Evolutionary conservation across 2,113 vertebrate species (phyloP).

Genomic region (Chloropsis cyanopogon): DNA sequence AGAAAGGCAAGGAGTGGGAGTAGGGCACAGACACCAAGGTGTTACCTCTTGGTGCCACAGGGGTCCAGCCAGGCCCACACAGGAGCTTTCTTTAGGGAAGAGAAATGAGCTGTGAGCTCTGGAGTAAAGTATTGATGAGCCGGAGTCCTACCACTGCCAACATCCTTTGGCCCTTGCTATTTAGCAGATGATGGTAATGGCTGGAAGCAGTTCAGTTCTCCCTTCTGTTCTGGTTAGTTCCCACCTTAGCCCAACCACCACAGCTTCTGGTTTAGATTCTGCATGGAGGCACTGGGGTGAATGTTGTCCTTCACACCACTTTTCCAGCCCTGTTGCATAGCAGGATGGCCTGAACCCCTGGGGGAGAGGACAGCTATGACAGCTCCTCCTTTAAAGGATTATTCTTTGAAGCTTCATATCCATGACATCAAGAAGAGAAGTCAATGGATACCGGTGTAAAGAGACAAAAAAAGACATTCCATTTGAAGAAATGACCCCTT

Average conservation of each 20-base stretch:
- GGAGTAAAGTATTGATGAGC: not conserved
- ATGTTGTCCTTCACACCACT: not conserved
- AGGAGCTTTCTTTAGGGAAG: not conserved
- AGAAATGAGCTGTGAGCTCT: not conserved
- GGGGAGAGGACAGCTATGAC: constrained; percentile 11
- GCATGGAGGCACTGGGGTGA: not conserved
- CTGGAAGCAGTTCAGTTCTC: not conserved
- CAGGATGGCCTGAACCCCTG: not conserved
- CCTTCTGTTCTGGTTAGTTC: not conserved
- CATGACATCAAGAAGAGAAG: constrained; percentile 37
- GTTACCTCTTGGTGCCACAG: not conserved
- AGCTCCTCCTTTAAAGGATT: constrained; percentile 9
- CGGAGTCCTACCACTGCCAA: not conserved
- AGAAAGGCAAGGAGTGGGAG: not conserved
- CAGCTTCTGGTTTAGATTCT: not conserved
- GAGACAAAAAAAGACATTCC: constrained; percentile 22
- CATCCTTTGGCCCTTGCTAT: not conserved
- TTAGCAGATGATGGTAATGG: not conserved
- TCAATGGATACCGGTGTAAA: constrained; percentile 13
- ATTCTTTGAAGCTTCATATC: constrained; percentile 29
- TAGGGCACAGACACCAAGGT: no score
- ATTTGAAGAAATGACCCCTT: constrained; percentile 45
- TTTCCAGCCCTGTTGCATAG: not conserved
- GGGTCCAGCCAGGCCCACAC: not conserved
- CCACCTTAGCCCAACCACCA: not conserved